Conservation (phyloP, 2,113 vertebrate species). For the Tachysurus vachellii region DNA sequence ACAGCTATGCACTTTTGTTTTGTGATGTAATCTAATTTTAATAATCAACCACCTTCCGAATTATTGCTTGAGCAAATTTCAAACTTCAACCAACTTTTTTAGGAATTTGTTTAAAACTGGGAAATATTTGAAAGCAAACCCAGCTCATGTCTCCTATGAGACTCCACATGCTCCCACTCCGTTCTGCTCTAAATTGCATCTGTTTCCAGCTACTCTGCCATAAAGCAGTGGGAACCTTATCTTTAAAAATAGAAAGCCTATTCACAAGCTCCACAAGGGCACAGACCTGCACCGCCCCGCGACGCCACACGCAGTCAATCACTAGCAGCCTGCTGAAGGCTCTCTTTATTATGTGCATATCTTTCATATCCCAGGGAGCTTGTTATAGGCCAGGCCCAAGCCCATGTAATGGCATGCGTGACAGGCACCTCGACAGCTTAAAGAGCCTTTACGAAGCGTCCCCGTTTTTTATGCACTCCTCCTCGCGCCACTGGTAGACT, state of each 20-base stretch:
- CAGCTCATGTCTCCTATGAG: conserved; percentile 23
- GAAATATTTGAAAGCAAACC: conserved; percentile 5
- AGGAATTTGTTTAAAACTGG: not conserved
- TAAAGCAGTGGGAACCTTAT: conserved; percentile 44
- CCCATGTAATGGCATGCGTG: conserved; percentile 50
- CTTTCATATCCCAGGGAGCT: conserved; percentile 54
- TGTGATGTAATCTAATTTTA: not conserved
- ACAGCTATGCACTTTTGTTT: not conserved
- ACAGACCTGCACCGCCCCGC: conserved; percentile 37
- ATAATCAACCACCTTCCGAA: not conserved
- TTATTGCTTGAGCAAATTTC: not conserved
- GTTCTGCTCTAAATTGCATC: conserved; percentile 43
- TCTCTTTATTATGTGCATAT: conserved; percentile 57
- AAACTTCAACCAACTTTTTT: not conserved
- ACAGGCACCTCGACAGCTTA: conserved; percentile 49
- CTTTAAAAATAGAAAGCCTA: conserved; percentile 51
- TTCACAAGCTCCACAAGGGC: conserved; percentile 43
- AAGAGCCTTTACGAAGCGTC: conserved; percentile 46
- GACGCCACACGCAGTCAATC: conserved; percentile 46
- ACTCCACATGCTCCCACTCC: not conserved
- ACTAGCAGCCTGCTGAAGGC: conserved; percentile 46
- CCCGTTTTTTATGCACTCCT: conserved; percentile 43
- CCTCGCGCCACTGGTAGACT: conserved; percentile 40
- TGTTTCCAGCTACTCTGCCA: conserved; percentile 4
- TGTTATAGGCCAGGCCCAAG: conserved; percentile 45